Evolutionary conservation across 2,888 invertebrate species (phyloP).

Genomic region (Andrena chrysosceles): DNA sequence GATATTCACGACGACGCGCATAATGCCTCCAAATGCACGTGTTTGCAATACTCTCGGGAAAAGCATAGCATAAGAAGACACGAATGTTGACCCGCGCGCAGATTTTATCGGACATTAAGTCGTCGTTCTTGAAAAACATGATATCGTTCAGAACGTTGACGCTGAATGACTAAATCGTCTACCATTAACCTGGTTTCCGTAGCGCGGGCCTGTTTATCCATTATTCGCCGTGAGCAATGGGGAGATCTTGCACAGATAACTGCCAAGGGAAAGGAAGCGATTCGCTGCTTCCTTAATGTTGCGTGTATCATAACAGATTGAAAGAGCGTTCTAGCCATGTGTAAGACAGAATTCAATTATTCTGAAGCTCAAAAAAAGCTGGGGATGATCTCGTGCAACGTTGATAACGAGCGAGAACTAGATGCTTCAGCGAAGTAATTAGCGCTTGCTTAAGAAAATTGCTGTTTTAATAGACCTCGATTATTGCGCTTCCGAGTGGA

Average conservation of each 20-base stretch:
- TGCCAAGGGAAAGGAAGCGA: conserved; percentile 40
- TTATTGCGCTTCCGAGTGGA: background rate
- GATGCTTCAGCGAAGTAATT: background rate
- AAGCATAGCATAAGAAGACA: background rate
- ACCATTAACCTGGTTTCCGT: conserved; percentile 69
- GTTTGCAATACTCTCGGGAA: background rate
- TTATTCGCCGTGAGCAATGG: conserved; percentile 53
- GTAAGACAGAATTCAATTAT: background rate
- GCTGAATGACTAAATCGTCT: conserved; percentile 53
- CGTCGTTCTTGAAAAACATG: conserved; percentile 35
- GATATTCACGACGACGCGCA: background rate
- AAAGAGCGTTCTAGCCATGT: background rate
- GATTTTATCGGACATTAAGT: conserved; percentile 53
- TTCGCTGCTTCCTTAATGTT: conserved; percentile 31
- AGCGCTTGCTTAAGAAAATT: conserved; percentile 1
- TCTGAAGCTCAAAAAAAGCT: background rate
- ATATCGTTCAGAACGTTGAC: conserved; percentile 35
- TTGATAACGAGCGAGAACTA: background rate
- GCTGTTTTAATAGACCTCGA: background rate
- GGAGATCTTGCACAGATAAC: conserved; percentile 45
- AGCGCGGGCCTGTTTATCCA: conserved; percentile 57
- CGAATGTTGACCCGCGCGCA: conserved; percentile 23
- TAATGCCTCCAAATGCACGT: background rate
- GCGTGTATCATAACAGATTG: background rate
- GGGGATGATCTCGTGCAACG: background rate